A percentile compares a stretch with the other conserved stretches of the same genome.
Evolutionary conservation across 1,140 invertebrate species (phyloP).

Genomic region (Phortica variegata): DNA sequence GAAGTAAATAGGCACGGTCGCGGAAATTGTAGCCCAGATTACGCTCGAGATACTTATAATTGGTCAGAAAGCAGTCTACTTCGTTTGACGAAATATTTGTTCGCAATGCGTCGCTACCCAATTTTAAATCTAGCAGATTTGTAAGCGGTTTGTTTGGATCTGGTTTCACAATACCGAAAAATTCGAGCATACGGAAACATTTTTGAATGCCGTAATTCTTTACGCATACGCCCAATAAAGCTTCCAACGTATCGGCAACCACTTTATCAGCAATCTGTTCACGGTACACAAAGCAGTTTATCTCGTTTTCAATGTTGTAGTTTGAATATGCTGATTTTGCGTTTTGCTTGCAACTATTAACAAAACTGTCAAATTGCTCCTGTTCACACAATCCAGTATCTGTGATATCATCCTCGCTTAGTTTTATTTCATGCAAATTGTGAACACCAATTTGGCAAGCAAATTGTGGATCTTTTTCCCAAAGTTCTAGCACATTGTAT

Average conservation of each 20-base stretch:
- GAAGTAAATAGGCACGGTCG: constrained; percentile 65
- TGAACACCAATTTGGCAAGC: constrained; percentile 27
- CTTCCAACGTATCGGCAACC: constrained; percentile 81
- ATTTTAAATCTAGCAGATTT: constrained; percentile 42
- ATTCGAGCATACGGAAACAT: constrained; percentile 69
- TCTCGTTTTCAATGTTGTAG: constrained; percentile 19
- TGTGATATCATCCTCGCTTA: constrained; percentile 26
- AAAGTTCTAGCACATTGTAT: constrained; percentile 25
- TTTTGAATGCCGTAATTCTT: constrained; percentile 61
- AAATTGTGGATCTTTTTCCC: constrained; percentile 14
- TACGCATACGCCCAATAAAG: constrained; percentile 78
- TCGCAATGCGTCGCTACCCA: constrained; percentile 47
- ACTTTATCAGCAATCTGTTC: constrained; percentile 33
- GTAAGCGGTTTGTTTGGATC: constrained; percentile 51
- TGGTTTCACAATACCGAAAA: constrained; percentile 68
- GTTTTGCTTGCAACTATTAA: constrained; percentile 24
- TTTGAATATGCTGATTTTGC: constrained; percentile 7
- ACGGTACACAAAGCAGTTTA: constrained; percentile 26
- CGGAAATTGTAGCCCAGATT: constrained; percentile 69
- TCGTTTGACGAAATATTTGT: constrained; percentile 34
- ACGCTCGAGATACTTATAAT: constrained; percentile 61
- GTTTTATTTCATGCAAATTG: constrained; percentile 20
- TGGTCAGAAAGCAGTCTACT: constrained; percentile 59
- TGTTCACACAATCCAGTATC: constrained; percentile 12
- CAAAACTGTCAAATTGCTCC: constrained; percentile 6